Evolutionary conservation across 2,113 vertebrate species (phyloP).

Genomic region (Tetrao urogallus): DNA sequence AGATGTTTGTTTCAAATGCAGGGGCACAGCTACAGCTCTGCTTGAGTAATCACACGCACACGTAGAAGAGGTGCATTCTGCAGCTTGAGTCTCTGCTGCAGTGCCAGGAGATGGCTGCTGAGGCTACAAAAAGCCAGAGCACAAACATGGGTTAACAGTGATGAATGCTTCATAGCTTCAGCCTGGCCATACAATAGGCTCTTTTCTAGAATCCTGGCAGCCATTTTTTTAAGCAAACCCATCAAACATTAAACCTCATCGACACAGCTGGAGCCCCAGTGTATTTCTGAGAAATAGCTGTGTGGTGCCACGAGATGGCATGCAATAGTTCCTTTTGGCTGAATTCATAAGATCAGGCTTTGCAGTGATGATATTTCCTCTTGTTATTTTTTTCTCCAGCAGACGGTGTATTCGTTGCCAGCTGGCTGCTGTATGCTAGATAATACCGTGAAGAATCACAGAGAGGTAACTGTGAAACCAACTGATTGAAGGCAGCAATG

Average conservation of each 20-base stretch:
- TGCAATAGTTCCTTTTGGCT: background rate
- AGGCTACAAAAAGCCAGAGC: background rate
- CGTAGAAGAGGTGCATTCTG: background rate
- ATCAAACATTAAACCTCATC: background rate
- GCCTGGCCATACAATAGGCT: accelerated
- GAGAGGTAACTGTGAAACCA: background rate
- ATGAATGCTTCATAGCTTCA: accelerated
- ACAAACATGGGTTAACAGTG: accelerated
- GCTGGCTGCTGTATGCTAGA: background rate
- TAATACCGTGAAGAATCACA: background rate
- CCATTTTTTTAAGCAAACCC: background rate
- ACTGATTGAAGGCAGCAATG: background rate
- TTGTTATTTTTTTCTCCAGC: background rate
- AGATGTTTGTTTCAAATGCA: accelerated
- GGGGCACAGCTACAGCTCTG: background rate
- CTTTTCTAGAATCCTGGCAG: background rate
- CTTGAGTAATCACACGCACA: accelerated
- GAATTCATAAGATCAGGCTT: accelerated
- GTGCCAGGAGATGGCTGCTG: background rate
- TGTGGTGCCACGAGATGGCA: conserved; percentile 36
- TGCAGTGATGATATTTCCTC: background rate
- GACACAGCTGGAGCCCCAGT: accelerated
- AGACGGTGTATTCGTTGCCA: background rate
- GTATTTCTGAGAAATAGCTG: background rate
- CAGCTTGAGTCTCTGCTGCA: background rate